phyloP scores from a whole-genome alignment of 2,888 invertebrate species.

The Aporophyla nigra region DNA sequence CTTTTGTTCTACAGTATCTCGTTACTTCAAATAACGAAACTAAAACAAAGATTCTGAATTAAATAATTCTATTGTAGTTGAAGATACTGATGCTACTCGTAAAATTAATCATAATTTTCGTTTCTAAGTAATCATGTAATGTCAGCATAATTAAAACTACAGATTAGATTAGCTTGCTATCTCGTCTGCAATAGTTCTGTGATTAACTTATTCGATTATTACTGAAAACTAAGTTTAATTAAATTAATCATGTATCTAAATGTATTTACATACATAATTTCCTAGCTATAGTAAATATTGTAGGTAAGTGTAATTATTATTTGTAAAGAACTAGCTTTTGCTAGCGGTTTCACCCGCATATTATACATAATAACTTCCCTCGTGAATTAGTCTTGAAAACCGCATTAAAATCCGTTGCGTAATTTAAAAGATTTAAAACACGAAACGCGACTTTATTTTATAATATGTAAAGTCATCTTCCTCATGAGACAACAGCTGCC shows the following conservation, averaged over 20 bases:
- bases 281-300: neutral
- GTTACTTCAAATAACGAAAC: slow-evolving; percentile 1
- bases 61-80: slow-evolving; percentile 15
- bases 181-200: slow-evolving; percentile 19
- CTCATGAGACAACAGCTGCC: no score
- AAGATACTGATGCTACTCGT: slow-evolving; percentile 3
- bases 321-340: no score
- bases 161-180: slow-evolving; percentile 18
- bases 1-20: slow-evolving; percentile 1
- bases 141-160: slow-evolving; percentile 28
- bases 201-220: slow-evolving; percentile 2
- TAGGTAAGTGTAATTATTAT: no score
- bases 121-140: slow-evolving; percentile 26
- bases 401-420: no score
- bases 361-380: no score
- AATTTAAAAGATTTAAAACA: no score
- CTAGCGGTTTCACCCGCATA: no score
- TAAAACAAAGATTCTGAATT: slow-evolving; percentile 20
- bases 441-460: no score
- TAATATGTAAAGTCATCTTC: no score
- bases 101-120: slow-evolving; percentile 23
- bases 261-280: neutral
- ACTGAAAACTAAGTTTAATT: slow-evolving; percentile 1
- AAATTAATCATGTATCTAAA: neutral
- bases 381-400: no score